Base-by-base conservation (phyloP, 2,797 vertebrate genomes). In the Sebastes dallii region DNA sequence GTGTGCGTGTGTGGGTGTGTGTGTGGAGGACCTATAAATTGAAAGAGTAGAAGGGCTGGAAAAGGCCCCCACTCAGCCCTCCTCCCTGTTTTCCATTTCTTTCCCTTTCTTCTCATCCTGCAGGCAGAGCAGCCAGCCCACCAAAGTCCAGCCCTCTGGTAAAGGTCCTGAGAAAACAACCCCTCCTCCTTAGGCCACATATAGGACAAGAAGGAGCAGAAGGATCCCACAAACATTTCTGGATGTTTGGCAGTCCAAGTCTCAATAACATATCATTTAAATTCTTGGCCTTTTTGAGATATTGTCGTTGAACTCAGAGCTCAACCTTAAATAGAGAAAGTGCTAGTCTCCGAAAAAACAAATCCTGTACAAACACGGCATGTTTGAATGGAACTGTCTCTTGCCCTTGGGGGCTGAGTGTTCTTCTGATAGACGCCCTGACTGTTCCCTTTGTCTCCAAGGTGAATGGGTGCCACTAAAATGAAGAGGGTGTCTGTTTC, bases 211-310 rank as follows among this genome's bases (percentile, higher is more conserved):
- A 82, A 18, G 39, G 79, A 92, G 81, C 67, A 77, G 78, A 88
- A 71, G 60, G 75, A 88, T 86, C 81, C 90, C 91, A 87, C 90
- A 94, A 88, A 81, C 81, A 88, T 91, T 90, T 90, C 81, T 89
- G 89, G 78, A 86, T 83, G 85, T 80, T 90, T 92, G 85, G 86
- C 83, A 85, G 68, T 20, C 84, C n/a, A 78, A 66, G 61, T 80
- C 80, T 87, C 80, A 87, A 77, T 81, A 89, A 91, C 86, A 82
- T 93, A 59, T 92, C 34, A 93, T 93, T 95, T 90, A 90, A 88
- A 94, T 91, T 91, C 92, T 80, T 92, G 80, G 75, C 76, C 77
- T 90, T 93, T 83, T 84, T 81, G 68, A 85, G 67, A 88, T 78
- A 62, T 82, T 88, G 78, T 76, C 36, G 27, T 74, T 84, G 64